phyloP scores from a whole-genome alignment of 2,888 invertebrate species.

The Tribolium freemani region DNA sequence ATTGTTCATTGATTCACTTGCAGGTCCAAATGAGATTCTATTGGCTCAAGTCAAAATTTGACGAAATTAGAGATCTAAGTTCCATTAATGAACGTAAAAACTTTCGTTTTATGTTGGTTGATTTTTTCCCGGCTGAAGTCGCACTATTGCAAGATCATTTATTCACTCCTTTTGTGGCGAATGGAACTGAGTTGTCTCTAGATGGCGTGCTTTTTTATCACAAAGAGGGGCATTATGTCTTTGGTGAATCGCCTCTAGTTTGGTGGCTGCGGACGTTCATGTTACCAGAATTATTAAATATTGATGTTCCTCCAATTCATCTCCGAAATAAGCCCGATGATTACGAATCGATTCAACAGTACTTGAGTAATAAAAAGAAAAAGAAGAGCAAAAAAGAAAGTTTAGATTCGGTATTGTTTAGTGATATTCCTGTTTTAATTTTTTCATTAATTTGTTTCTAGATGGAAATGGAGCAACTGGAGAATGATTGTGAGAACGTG shows the following conservation, averaged over 20 bases:
- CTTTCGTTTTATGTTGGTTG: conserved; percentile 70
- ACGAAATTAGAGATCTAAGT: conserved; percentile 73
- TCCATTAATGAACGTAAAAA: conserved; percentile 64
- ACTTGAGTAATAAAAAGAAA: conserved; percentile 48
- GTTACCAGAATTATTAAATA: conserved; percentile 82
- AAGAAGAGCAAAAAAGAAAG: background rate
- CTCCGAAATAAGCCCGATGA: conserved; percentile 67
- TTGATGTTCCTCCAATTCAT: conserved; percentile 67
- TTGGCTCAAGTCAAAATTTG: conserved; percentile 83
- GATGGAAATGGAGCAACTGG: conserved; percentile 34
- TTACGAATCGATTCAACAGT: conserved; percentile 70
- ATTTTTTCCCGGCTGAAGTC: conserved; percentile 68
- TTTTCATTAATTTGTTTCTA: conserved; percentile 10
- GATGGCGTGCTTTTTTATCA: conserved; percentile 96
- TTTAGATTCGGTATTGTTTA: background rate
- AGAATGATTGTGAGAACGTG: background rate
- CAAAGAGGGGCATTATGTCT: conserved; percentile 80
- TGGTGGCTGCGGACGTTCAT: conserved; percentile 94
- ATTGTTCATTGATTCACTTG: conserved; percentile 55
- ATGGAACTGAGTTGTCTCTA: conserved; percentile 69
- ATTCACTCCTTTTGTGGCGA: conserved; percentile 62
- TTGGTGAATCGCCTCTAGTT: conserved; percentile 87
- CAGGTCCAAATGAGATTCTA: conserved; percentile 88
- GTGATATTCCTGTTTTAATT: background rate
- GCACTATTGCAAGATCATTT: conserved; percentile 69